Conservation (phyloP, 92 coral and sea anemone genomes). For the Porites evermanni region DNA sequence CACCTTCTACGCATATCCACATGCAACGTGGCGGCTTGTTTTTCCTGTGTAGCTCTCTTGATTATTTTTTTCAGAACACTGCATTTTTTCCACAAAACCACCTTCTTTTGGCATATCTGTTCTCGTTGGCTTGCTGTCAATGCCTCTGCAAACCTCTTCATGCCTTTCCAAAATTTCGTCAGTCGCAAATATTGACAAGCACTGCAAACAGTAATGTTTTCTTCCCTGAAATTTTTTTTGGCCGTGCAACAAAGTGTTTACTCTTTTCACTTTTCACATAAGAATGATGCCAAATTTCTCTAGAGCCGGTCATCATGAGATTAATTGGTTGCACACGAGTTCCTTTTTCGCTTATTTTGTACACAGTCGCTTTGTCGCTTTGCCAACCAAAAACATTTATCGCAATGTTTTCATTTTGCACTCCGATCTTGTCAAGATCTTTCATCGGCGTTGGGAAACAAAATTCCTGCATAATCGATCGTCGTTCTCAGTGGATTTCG, state of each 20-base stretch:
- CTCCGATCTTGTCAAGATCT: neutral
- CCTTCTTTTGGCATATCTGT: neutral
- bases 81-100: neutral
- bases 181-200: neutral
- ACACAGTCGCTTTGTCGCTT: neutral
- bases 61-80: neutral
- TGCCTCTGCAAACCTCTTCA: neutral
- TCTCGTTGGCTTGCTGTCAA: neutral
- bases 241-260: neutral
- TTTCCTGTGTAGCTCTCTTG: neutral
- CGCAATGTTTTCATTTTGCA: neutral
- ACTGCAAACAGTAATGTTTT: neutral
- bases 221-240: neutral
- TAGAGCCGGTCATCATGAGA: too few species aligned
- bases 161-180: neutral
- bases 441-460: neutral
- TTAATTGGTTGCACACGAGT: too few species aligned
- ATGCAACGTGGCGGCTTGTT: neutral
- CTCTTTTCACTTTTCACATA: neutral
- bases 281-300: neutral
- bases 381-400: neutral
- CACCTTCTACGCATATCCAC: constrained; percentile 6
- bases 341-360: too few species aligned
- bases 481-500: neutral
- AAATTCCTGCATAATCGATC: neutral